Evolutionary conservation across 1,140 invertebrate genomes (phyloP), one percentile per base, ranked within the genome.

Genomic region (Drosophila kikkawai): DNA sequence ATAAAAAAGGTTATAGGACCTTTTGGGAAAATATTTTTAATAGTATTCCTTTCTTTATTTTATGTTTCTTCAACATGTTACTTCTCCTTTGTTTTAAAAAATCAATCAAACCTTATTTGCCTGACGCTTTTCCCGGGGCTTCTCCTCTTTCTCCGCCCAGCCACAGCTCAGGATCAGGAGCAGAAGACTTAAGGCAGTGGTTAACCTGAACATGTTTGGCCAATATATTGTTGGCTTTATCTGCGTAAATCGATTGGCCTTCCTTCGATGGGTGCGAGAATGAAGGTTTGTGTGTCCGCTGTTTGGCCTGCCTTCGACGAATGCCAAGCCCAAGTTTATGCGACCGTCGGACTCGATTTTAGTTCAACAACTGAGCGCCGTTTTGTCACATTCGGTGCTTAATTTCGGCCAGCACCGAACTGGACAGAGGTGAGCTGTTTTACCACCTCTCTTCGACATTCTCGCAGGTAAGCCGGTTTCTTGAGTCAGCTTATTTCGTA

Each of bases 391-490:
- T 83, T 75, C 80, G 57, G 68, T 44, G 45, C 65, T 74, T 80
- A 60, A 60, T 79, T 87, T 87, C 67, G 70, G 75, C 50, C 75
- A 66, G 53, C 60, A 60, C 41, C 45, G 44, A 44, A 26, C 60
- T 50, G 53, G 42, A 58, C 53, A 53, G 39, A 50, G 44, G 26
- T 56, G 71, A 83, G 56, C 69, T 47, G 47, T 41, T 55, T 68
- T 68, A 15, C 64, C 50, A 39, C 26, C 50, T 75, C 71, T 65
- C 55, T 39, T 48, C 45, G 39, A 12, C 56, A 59, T 84, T 78
- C 77, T 74, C 84, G 71, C 66, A 58, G 69, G 15, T 61, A 75
- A 87, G 84, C 84, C 84, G 84, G 84, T 87, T 87, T 87, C 79
- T 53, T 60, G 53, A 65, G n/a, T 79, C 39, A 51, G 57, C 39